Base-by-base conservation (phyloP, 2,888 invertebrate species). In the Xylocampa areola region DNA sequence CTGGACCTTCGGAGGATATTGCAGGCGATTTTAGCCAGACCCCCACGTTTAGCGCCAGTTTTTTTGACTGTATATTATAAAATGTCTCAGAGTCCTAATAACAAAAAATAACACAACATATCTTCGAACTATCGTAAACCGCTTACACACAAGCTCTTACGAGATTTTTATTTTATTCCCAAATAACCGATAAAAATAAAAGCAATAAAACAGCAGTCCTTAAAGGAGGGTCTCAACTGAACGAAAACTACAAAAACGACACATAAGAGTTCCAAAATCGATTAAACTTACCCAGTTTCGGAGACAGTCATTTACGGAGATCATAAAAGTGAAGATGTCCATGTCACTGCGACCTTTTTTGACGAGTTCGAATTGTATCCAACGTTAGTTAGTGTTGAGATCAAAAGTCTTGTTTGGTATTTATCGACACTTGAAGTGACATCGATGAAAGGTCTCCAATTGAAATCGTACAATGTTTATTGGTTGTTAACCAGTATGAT, bases 231-330 rank as follows among this genome's bases (percentile, higher is more conserved):
- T 50, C 48, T 51, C 61, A 50, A 59, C n/a, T n/a, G n/a, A n/a
- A 51, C 47, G 37, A 44, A 43, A 59, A 65, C 66, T 64, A 58
- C 36, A 55, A 44, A 54, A 44, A 58, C 50, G 43, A 64, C 63
- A 39, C 32, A 55, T 61, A 70, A 65, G 55, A 62, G 63, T 51
- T 60, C 59, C 58, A 49, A 64, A 84, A 81, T 77, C 85, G 82
- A 80, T 86, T 85, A 77, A 85, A 85, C 75, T 86, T 86, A 45
- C 64, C 68, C 76, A 70, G 70, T 79, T 72, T 68, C 45, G 50
- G 49, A 55, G 61, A 74, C 53, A 45, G 58, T 50, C 55, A 58
- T 63, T 68, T 68, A 62, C 49, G 41, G 37, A 51, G 44, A 58
- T 53, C 58, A 64, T 76, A 73, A 74, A 74, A 59, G 36, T 52